Evolutionary conservation across 2,113 vertebrate genomes (phyloP), one percentile per base, ranked within the genome.

Genomic region (Grantiella picta): DNA sequence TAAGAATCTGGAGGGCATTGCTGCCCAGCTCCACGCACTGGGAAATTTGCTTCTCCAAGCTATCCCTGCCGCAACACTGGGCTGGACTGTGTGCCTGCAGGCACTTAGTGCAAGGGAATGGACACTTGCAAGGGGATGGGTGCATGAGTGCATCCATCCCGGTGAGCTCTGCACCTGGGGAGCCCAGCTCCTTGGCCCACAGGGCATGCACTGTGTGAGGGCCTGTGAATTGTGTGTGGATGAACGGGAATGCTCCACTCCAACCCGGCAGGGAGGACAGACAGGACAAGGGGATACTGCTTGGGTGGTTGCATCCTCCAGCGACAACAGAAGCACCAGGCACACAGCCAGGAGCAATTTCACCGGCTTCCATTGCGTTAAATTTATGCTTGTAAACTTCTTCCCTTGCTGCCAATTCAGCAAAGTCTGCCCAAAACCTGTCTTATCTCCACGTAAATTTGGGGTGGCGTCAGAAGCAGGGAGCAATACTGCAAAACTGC

Each of bases 141-240:
- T 65, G 45, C 35, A 9, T 13, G 49, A 66, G 25, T 66, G 42
- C 56, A 66, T 31, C 52, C n/a, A 15, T 42, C 38, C 25, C 38
- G 25, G 25, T 40, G 52, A 92, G 60, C 21, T 69, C 78, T 63
- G 65, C 22, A 9, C 7, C 16, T 24, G 18, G 38, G 29, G 11
- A 82, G 16, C 15, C 17, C 70, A 79, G 13, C 15, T 61, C 0
- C 0, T 45, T n/a, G 61, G 31, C 27, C 29, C 54, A 21, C 29
- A 31, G 49, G 40, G 9, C 35, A 57, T 9, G 21, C 60, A 53
- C 18, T 16, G 11, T 9, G 15, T 4, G 8, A 91, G 27, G 15
- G 15, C 61, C 45, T 3, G 4, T 15, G 15, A 86, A 73, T 53
- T 0, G 2, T 1, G 0, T 36, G 45, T 19, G 45, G 21, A 54